These are phyloP conservation scores for Haplotaxodon microlepis DNA, from an alignment of 2,113 vertebrate species.

Conservation along the genomic window DNA sequence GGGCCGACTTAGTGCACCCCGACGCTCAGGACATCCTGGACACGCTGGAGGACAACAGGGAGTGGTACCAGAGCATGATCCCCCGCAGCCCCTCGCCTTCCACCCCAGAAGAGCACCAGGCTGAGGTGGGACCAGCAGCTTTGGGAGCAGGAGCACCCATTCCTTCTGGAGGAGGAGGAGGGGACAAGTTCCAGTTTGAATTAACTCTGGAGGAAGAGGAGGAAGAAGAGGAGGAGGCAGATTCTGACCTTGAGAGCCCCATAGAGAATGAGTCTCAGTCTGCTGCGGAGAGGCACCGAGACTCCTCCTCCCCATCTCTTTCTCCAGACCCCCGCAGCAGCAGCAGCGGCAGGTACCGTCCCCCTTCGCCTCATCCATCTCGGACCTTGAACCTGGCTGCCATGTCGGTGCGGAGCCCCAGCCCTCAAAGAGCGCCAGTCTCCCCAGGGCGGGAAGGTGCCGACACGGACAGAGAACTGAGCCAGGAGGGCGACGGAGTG, in stretches of 20 bases:
- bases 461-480: constrained; percentile 37
- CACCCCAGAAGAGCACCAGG: constrained; percentile 39
- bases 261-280: constrained; percentile 60
- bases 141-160: constrained; percentile 3
- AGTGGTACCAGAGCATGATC: constrained; percentile 95
- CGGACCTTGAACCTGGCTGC: constrained; percentile 29
- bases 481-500: constrained; percentile 36
- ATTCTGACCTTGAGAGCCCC: constrained; percentile 71
- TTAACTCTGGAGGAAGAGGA: constrained; percentile 80
- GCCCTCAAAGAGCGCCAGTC: constrained; percentile 22
- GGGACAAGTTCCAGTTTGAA: constrained; percentile 84
- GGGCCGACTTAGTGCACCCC: constrained; percentile 88
- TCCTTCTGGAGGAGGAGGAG: constrained; percentile 18
- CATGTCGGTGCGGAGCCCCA: constrained; percentile 46
- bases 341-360: constrained; percentile 27
- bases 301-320: constrained; percentile 35
- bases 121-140: neutral
- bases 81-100: constrained; percentile 76
- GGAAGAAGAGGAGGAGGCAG: constrained; percentile 59
- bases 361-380: constrained; percentile 38
- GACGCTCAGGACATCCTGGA: constrained; percentile 90
- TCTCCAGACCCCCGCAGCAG: constrained; percentile 31
- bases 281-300: constrained; percentile 18
- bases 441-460: constrained; percentile 4
- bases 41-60: constrained; percentile 88